These are phyloP conservation scores for Crambe crambe DNA, from an alignment of 37 sponge, comb jelly and placozoan genomes.

Conservation along the genomic window DNA sequence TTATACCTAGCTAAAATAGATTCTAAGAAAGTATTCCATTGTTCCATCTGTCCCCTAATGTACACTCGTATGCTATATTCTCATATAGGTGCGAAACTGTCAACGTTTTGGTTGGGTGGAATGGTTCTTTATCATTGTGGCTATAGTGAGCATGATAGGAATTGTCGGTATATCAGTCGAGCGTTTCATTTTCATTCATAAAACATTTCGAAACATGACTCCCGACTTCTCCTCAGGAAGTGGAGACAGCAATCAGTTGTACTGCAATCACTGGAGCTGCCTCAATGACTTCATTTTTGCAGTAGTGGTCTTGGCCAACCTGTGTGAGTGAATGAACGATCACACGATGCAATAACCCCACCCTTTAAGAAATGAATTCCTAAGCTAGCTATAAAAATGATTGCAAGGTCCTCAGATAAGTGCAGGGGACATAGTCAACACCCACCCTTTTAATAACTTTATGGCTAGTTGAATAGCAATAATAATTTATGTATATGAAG, in stretches of 20 bases:
- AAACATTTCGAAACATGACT: not conserved
- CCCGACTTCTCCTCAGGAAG: not conserved
- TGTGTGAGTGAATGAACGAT: not conserved
- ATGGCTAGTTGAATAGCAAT: too few species aligned
- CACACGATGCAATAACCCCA: too few species aligned
- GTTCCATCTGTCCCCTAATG: too few species aligned
- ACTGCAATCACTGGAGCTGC: slow-evolving; percentile 53
- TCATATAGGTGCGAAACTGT: slow-evolving; percentile 31
- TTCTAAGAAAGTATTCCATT: too few species aligned
- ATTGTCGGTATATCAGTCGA: slow-evolving; percentile 24
- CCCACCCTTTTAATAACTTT: too few species aligned
- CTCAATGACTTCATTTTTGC: slow-evolving; percentile 49
- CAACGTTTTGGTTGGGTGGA: slow-evolving; percentile 31
- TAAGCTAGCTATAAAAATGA: too few species aligned
- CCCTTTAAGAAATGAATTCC: too few species aligned
- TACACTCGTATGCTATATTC: not conserved
- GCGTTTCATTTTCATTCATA: slow-evolving; percentile 11
- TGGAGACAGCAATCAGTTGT: not conserved
- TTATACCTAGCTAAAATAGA: too few species aligned
- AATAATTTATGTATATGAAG: too few species aligned
- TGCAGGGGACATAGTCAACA: too few species aligned
- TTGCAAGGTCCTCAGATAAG: too few species aligned
- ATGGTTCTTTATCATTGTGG: slow-evolving; percentile 31
- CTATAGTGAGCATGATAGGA: slow-evolving; percentile 22
- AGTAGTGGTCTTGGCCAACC: slow-evolving; percentile 28